A percentile compares a stretch with the other conserved stretches of the same genome.
phyloP scores from a whole-genome alignment of 1,140 invertebrate genomes.

The Oedothorax gibbosus region DNA sequence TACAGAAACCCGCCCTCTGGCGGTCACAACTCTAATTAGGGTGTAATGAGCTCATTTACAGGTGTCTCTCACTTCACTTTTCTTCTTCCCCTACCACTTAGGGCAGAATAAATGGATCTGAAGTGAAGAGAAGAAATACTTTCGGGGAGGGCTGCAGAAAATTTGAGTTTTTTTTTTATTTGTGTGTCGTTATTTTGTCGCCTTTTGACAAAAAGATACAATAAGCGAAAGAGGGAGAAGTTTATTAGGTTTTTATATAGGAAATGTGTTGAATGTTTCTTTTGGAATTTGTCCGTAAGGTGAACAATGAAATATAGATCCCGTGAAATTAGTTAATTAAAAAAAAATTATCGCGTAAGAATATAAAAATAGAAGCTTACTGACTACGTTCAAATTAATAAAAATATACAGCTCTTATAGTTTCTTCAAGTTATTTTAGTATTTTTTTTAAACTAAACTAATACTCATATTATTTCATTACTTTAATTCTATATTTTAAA shows the following conservation, averaged over 20 bases:
- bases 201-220: not conserved
- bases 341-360: too few species aligned
- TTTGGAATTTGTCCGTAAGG: not conserved
- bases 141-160: not conserved
- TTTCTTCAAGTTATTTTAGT: too few species aligned
- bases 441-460: too few species aligned
- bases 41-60: constrained; percentile 60
- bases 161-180: not conserved
- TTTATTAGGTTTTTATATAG: not conserved
- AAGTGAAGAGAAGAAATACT: constrained; percentile 15
- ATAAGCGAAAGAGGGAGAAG: not conserved
- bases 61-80: constrained; percentile 46
- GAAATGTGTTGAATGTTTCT: not conserved
- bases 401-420: too few species aligned
- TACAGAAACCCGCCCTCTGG: constrained; percentile 51
- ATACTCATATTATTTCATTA: too few species aligned
- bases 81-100: constrained; percentile 3
- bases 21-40: constrained; percentile 59
- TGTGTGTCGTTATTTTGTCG: not conserved
- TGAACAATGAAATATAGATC: too few species aligned
- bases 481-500: too few species aligned
- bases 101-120: constrained; percentile 20
- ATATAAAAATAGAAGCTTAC: too few species aligned
- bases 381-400: too few species aligned
- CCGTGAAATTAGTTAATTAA: too few species aligned